phyloP scores from a whole-genome alignment of 2,113 vertebrate genomes.

The Tychaedon coryphoeus region DNA sequence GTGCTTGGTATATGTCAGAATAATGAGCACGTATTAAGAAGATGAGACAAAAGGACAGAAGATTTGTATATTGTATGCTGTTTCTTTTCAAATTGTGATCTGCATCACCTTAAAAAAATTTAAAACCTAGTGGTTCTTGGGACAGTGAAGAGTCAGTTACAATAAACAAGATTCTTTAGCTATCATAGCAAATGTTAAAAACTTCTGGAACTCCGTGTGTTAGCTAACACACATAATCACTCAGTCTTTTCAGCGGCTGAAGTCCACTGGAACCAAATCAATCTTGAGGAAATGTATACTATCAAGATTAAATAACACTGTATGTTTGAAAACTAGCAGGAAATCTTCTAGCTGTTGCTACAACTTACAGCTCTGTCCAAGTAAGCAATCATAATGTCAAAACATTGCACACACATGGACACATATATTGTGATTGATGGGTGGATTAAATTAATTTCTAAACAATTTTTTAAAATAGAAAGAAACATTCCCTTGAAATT shows the following conservation, averaged over 20 bases:
- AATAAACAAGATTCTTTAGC: not conserved
- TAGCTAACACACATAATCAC: not conserved
- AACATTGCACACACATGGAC: not conserved
- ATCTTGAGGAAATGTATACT: not conserved
- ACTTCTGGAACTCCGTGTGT: not conserved
- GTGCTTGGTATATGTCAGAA: not conserved
- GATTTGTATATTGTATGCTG: not conserved
- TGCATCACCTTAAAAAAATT: not conserved
- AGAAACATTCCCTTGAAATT: not conserved
- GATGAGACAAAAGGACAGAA: not conserved
- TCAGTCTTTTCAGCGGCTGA: not conserved
- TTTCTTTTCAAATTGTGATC: not conserved
- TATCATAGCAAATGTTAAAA: not conserved
- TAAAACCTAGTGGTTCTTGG: not conserved
- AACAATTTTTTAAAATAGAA: not conserved
- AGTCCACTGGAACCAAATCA: not conserved
- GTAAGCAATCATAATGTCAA: not conserved
- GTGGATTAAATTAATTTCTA: not conserved
- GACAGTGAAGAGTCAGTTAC: not conserved
- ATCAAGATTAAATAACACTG: not conserved
- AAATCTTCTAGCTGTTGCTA: not conserved
- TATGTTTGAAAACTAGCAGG: not conserved
- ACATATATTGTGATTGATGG: not conserved
- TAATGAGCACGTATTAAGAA: not conserved
- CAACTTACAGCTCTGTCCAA: not conserved